These are phyloP conservation scores for Ctenosaura bakeri DNA, from an alignment of 2,797 vertebrate species.

Conservation along the genomic window DNA sequence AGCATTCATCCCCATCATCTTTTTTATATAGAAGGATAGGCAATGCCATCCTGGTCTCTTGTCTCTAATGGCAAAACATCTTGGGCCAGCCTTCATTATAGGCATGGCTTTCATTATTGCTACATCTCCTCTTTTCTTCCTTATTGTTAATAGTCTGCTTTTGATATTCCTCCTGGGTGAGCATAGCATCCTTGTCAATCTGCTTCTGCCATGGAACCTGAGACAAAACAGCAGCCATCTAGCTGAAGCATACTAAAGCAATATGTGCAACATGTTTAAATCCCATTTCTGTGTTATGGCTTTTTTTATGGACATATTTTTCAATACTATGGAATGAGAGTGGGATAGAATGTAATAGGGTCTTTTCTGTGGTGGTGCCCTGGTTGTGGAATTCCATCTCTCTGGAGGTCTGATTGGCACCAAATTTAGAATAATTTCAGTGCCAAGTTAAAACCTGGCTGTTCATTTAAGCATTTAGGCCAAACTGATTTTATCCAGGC, in stretches of 20 bases:
- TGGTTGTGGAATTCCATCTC: no score
- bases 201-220: not conserved
- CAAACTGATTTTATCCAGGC: no score
- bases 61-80: not conserved
- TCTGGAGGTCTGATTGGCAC: no score
- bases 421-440: no score
- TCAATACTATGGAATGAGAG: no score
- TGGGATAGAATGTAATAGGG: no score
- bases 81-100: not conserved
- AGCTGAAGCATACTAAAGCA: not conserved
- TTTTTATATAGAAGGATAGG: not conserved
- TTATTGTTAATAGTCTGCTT: not conserved
- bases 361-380: no score
- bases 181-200: not conserved
- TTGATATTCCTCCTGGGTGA: not conserved
- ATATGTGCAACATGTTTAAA: not conserved
- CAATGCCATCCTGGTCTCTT: not conserved
- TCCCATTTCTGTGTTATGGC: not conserved
- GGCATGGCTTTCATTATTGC: not conserved
- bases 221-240: not conserved
- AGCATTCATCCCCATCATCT: not conserved
- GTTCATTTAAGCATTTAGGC: no score
- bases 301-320: not conserved
- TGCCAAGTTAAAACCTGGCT: no score
- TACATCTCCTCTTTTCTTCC: not conserved